phyloP scores from a whole-genome alignment of 2,888 invertebrate genomes.

The Megaustenia siamemsis region DNA sequence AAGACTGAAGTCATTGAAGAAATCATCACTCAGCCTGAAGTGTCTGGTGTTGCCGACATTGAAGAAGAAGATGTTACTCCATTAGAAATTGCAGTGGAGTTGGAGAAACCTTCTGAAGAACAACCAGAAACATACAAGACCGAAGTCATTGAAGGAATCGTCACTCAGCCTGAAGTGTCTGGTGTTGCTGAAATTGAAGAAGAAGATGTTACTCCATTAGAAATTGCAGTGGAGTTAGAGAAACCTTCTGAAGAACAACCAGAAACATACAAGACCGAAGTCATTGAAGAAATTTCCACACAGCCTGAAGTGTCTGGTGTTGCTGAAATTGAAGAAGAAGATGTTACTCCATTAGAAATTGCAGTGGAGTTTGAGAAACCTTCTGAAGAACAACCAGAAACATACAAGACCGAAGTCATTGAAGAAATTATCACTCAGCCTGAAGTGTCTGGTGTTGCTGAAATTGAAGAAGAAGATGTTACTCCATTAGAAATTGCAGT shows the following conservation, averaged over 20 bases:
- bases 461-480: conserved; percentile 50
- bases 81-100: conserved; percentile 55
- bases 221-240: conserved; percentile 52
- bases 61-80: conserved; percentile 51
- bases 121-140: conserved; percentile 53
- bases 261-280: conserved; percentile 58
- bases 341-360: conserved; percentile 56
- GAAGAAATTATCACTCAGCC: conserved; percentile 54
- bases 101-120: conserved; percentile 50
- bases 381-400: conserved; percentile 49
- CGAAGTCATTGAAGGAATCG: conserved; percentile 52
- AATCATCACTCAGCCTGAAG: conserved; percentile 55
- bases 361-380: conserved; percentile 56
- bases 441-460: conserved; percentile 50
- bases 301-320: conserved; percentile 54
- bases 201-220: conserved; percentile 56
- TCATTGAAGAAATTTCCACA: conserved; percentile 58
- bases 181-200: conserved; percentile 48
- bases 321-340: conserved; percentile 53
- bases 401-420: conserved; percentile 50
- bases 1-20: conserved; percentile 56
- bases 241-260: conserved; percentile 54
- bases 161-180: conserved; percentile 55
- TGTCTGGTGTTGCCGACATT: conserved; percentile 54
- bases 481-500: conserved; percentile 52